Evolutionary conservation across 30 jellyfish, hydroid and myxozoan species (phyloP).

Genomic region (Turritopsis dohrnii): DNA sequence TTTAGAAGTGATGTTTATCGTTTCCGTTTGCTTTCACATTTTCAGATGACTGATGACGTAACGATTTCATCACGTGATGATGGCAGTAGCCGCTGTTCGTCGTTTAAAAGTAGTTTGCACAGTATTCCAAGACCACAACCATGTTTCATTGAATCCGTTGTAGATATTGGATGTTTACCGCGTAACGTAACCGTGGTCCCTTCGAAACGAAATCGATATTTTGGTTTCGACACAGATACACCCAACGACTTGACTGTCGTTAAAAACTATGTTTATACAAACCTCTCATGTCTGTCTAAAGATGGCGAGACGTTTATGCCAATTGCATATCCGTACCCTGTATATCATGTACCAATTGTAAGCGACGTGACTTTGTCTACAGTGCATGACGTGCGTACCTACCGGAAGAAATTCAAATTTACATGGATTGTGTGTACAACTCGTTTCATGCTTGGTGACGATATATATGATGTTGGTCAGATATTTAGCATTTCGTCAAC

Average conservation of each 20-base stretch:
- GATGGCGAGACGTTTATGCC: not conserved
- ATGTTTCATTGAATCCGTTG: not conserved
- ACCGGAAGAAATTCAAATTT: not conserved
- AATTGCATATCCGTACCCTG: not conserved
- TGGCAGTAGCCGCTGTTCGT: not conserved
- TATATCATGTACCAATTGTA: not conserved
- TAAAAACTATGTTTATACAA: not conserved
- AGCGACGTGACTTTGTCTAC: not conserved
- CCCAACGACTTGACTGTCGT: not conserved
- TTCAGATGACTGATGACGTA: not conserved
- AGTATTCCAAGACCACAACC: not conserved
- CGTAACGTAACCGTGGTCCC: not conserved
- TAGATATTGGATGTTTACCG: not conserved
- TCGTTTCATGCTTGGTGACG: not conserved
- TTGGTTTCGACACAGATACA: constrained; percentile 7
- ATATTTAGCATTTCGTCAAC: not conserved
- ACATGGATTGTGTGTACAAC: not conserved
- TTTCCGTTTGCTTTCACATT: not conserved
- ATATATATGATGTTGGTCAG: constrained; percentile 6
- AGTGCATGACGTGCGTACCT: not conserved
- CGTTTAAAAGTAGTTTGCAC: not conserved
- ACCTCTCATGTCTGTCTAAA: not conserved
- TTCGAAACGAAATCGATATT: constrained; percentile 1
- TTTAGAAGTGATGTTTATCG: no score
- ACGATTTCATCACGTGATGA: not conserved